Conservation (phyloP, 2,113 vertebrate genomes). For the Cinclus mexicanus region DNA sequence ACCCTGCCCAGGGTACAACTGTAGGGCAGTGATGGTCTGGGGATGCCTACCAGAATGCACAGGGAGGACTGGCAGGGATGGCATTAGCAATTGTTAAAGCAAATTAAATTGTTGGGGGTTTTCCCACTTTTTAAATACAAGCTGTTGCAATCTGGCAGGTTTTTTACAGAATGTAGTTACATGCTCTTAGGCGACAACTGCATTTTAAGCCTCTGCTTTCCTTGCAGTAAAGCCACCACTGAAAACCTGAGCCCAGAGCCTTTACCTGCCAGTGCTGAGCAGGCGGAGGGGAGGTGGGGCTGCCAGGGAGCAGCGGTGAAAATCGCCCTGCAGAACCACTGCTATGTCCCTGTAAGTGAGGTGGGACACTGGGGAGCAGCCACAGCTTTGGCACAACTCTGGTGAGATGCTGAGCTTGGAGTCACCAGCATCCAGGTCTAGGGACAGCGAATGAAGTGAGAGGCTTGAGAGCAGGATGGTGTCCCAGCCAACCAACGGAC, state of each 20-base stretch:
- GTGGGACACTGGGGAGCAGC: background rate
- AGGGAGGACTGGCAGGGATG: background rate
- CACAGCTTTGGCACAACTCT: background rate
- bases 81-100: background rate
- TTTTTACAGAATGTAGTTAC: background rate
- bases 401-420: background rate
- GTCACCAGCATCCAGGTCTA: rapidly evolving
- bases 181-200: background rate
- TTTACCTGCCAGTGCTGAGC: background rate
- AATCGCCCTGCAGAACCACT: background rate
- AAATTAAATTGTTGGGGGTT: rapidly evolving
- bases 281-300: background rate
- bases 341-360: rapidly evolving
- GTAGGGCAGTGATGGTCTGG: too few species aligned
- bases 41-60: background rate
- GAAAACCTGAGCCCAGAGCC: background rate
- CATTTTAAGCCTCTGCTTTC: background rate
- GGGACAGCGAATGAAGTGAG: background rate
- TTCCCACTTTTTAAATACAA: background rate
- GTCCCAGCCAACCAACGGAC: background rate
- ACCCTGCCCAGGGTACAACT: background rate
- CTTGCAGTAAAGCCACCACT: background rate
- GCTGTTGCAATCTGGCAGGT: background rate
- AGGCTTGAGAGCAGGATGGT: background rate
- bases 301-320: background rate